Conservation (phyloP, 2,113 vertebrate species). For the Pheucticus melanocephalus region DNA sequence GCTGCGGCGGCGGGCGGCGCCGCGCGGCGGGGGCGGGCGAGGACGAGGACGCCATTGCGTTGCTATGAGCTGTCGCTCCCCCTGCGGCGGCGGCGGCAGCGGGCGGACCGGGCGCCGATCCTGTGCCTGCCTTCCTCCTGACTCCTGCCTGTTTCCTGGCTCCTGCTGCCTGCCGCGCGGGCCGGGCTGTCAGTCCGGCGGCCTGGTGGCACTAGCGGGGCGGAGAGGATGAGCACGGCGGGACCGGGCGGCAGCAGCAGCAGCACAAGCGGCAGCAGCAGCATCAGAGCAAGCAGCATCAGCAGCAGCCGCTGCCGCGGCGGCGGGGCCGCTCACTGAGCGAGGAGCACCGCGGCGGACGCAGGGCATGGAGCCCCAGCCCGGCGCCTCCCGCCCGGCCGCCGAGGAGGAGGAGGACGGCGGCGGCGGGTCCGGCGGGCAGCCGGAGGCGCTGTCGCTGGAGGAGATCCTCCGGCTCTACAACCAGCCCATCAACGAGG, state of each 20-base stretch:
- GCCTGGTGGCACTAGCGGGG: not conserved
- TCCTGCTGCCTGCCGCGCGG: not conserved
- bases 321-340: not conserved
- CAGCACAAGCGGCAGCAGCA: not conserved
- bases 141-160: not conserved
- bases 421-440: constrained; percentile 48
- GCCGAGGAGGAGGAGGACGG: constrained; percentile 12
- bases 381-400: constrained; percentile 1
- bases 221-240: constrained; percentile 26
- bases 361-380: constrained; percentile 7
- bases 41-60: constrained; percentile 29
- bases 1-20: not conserved
- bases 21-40: not conserved
- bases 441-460: constrained; percentile 79
- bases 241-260: not conserved
- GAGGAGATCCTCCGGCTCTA: constrained; percentile 89
- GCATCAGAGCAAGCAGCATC: not conserved
- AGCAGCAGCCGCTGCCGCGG: not conserved
- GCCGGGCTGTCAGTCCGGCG: not conserved
- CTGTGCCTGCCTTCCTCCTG: not conserved
- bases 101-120: not conserved
- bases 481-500: constrained; percentile 94
- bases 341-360: not conserved
- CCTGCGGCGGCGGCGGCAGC: not conserved
- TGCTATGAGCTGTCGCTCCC: constrained; percentile 22